Base-by-base conservation (phyloP, 2,797 vertebrate species). In the Melanotaenia pygmaea region DNA sequence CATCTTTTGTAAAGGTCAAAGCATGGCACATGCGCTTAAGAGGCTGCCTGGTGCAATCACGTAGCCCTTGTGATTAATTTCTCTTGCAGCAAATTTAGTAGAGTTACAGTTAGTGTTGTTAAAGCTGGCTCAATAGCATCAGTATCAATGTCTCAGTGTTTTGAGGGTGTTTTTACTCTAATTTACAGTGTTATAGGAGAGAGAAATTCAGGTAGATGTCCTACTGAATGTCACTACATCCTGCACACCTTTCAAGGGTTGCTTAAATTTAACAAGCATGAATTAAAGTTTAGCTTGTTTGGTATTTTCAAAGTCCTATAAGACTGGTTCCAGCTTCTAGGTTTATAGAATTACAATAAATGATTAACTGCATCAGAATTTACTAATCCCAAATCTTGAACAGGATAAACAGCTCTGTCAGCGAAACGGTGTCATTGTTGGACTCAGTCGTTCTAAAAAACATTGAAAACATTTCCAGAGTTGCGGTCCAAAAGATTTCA, bases 1-100 rank as follows among this genome's bases (percentile, higher is more conserved):
- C 45, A 53, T 66, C 45, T 51, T 72, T 59, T 50, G 11, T 50
- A 72, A 24, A 11, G 22, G 34, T 50, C 24, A 24, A 14, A 51
- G 35, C 22, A 24, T 37, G 56, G 62, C 40, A 51, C 56, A 50
- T 28, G 35, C 24, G n/a, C 58, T 34, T n/a, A 56, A 37, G 18
- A 37, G 38, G 53, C 30, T 4, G 28, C 30, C 6, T 6, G 30
- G 6, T 22, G 9, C 38, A 30, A 3, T 35, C 5, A 16, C 11
- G 24, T 22, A 32, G 37, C 35, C 24, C 20, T 51, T 26, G 5
- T 9, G 37, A 13, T 20, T 40, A 6, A 30, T 20, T 30, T 43
- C 20, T 67, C 28, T 34, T 43, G 14, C 18, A 45, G 22, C 26
- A 5, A 59, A 26, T 28, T 47, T 14, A 40, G 37, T 6, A 20